Percentiles rank a stretch among this genome's conserved stretches.
Conservation (phyloP, 2,797 vertebrate genomes). For the Anguilla anguilla region DNA sequence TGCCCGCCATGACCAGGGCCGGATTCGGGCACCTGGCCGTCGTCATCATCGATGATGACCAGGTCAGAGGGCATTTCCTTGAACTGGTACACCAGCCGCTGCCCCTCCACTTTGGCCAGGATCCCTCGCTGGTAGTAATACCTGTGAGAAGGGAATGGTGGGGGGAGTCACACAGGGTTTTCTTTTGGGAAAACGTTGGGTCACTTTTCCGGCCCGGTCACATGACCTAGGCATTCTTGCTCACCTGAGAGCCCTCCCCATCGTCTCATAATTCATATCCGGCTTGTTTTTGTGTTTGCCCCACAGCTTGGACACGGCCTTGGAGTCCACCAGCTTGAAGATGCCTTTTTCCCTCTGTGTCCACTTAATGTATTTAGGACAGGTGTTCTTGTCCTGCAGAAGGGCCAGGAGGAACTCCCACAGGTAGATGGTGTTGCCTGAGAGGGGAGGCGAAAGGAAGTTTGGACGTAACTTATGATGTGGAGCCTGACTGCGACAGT, state of each 20-base stretch:
- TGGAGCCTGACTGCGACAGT: neutral
- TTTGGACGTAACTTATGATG: neutral
- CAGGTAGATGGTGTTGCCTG: slow-evolving; percentile 89
- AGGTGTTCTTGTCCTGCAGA: slow-evolving; percentile 90
- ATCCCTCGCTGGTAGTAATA: slow-evolving; percentile 91
- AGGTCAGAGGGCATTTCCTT: slow-evolving; percentile 89
- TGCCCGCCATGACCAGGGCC: slow-evolving; percentile 59
- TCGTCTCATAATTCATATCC: slow-evolving; percentile 92
- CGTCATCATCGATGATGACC: slow-evolving; percentile 84
- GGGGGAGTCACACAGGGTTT: neutral
- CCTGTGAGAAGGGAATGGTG: slow-evolving; percentile 55
- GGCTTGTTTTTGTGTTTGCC: slow-evolving; percentile 92
- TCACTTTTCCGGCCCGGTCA: neutral
- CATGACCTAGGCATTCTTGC: slow-evolving; percentile 21
- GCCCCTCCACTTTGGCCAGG: slow-evolving; percentile 88
- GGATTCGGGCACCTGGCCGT: slow-evolving; percentile 60
- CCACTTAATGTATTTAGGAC: slow-evolving; percentile 93
- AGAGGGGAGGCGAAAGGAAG: neutral
- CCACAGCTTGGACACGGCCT: slow-evolving; percentile 88
- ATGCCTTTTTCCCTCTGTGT: slow-evolving; percentile 89
- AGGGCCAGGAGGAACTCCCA: slow-evolving; percentile 90
- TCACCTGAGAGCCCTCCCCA: slow-evolving; percentile 87
- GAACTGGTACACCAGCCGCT: slow-evolving; percentile 88
- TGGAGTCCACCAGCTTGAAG: slow-evolving; percentile 89
- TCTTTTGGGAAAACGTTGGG: neutral